phyloP scores from a whole-genome alignment of 2,113 vertebrate genomes.

The Oriolus oriolus region DNA sequence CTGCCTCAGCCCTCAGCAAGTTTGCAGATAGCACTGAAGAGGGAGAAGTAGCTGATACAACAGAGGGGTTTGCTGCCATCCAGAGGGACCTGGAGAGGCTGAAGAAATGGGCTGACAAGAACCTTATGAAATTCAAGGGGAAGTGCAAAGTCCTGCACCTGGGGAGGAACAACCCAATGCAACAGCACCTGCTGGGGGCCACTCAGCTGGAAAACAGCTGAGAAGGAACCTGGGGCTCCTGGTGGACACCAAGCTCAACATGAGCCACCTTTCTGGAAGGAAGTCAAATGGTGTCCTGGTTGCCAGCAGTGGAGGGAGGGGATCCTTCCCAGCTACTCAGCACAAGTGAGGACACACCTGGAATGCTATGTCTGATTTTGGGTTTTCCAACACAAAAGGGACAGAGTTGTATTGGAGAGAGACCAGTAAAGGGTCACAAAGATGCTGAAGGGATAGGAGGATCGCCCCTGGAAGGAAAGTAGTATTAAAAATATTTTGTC shows the following conservation, averaged over 20 bases:
- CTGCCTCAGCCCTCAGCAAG: too few relatives aligned
- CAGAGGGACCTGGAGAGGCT: background rate
- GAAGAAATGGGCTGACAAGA: background rate
- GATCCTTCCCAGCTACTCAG: background rate
- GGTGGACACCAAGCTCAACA: background rate
- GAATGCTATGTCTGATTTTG: background rate
- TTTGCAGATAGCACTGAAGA: background rate
- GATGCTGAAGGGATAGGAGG: background rate
- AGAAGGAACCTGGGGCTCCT: background rate
- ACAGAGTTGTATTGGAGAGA: background rate
- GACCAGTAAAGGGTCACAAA: background rate
- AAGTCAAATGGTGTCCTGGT: background rate
- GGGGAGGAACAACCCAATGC: background rate
- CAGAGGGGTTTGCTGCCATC: background rate
- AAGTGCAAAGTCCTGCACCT: background rate
- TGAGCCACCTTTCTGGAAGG: background rate
- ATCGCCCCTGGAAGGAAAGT: background rate
- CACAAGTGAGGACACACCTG: background rate
- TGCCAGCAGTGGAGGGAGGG: background rate
- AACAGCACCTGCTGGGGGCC: accelerated
- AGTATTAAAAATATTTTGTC: background rate
- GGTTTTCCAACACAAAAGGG: background rate
- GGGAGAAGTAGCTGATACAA: background rate
- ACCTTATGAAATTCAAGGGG: background rate
- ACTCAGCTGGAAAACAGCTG: background rate